phyloP scores from a whole-genome alignment of 2,113 vertebrate species.

The Formicarius rufipectus region DNA sequence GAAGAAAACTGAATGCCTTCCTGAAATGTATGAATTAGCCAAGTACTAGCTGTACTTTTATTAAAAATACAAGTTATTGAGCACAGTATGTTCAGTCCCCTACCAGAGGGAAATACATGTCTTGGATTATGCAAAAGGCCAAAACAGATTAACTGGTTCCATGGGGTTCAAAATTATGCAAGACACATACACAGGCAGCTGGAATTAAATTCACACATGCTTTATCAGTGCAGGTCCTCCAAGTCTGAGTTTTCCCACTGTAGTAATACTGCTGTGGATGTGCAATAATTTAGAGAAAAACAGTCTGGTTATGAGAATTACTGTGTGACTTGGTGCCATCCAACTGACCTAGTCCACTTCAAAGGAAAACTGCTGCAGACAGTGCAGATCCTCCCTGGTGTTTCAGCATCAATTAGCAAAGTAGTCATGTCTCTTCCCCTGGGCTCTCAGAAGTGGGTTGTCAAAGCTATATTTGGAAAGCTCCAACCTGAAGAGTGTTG shows the following conservation, averaged over 20 bases:
- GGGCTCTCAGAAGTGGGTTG: slow-evolving; percentile 44
- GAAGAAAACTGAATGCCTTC: neutral
- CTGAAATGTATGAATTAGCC: neutral
- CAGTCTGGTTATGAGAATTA: neutral
- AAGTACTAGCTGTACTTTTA: neutral
- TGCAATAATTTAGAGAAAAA: neutral
- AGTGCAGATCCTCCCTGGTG: neutral
- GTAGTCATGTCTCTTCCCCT: slow-evolving; percentile 31
- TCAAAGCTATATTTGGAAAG: slow-evolving; percentile 49
- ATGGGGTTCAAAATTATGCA: neutral
- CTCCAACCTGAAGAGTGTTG: neutral
- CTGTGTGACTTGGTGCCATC: neutral
- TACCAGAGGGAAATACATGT: neutral
- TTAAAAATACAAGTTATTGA: slow-evolving; percentile 24
- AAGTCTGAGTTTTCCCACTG: neutral
- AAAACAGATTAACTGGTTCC: neutral
- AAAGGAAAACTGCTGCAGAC: slow-evolving; percentile 1
- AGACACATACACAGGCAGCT: neutral
- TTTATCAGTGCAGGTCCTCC: neutral
- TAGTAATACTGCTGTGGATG: neutral
- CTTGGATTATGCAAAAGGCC: neutral
- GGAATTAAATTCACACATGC: neutral
- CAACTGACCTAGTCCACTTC: slow-evolving; percentile 37
- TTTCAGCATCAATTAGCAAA: slow-evolving; percentile 45
- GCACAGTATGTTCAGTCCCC: neutral